Evolutionary conservation across 1,140 invertebrate genomes (phyloP).

Genomic region (Physella acuta): DNA sequence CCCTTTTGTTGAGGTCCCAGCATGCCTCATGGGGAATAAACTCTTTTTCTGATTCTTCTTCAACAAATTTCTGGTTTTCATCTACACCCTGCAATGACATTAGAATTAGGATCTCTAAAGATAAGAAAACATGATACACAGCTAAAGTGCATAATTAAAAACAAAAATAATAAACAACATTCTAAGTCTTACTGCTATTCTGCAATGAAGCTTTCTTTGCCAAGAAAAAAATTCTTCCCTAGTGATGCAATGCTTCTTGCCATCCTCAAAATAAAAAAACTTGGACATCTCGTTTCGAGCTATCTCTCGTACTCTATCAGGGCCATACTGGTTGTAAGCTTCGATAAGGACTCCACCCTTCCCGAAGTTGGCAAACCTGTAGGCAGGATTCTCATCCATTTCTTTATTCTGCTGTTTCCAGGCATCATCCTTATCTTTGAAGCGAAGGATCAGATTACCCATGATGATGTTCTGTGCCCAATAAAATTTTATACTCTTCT

Average conservation of each 20-base stretch:
- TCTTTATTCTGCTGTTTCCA: slow-evolving; percentile 63
- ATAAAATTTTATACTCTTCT: too few relatives aligned
- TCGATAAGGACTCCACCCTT: slow-evolving; percentile 69
- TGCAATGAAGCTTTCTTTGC: slow-evolving; percentile 72
- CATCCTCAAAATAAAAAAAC: slow-evolving; percentile 87
- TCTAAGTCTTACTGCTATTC: neutral
- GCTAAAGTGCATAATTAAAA: neutral
- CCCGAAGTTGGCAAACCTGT: slow-evolving; percentile 60
- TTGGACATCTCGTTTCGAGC: slow-evolving; percentile 85
- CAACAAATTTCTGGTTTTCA: slow-evolving; percentile 35
- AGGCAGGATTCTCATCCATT: slow-evolving; percentile 60
- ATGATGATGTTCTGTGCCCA: neutral
- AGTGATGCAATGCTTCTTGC: slow-evolving; percentile 83
- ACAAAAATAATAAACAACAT: neutral
- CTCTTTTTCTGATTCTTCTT: slow-evolving; percentile 45
- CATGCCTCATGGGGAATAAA: slow-evolving; percentile 64
- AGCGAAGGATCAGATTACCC: slow-evolving; percentile 6
- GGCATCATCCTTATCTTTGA: slow-evolving; percentile 45
- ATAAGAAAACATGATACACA: neutral
- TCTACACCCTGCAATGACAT: slow-evolving; percentile 31
- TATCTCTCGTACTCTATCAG: slow-evolving; percentile 75
- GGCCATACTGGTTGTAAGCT: slow-evolving; percentile 75
- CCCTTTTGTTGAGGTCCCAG: slow-evolving; percentile 95
- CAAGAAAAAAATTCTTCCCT: slow-evolving; percentile 87
- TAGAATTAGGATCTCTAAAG: neutral